Percentiles rank a stretch among this genome's conserved stretches.
Evolutionary conservation across 2,113 vertebrate species (phyloP).

Genomic region (Orientallactaga bullata): DNA sequence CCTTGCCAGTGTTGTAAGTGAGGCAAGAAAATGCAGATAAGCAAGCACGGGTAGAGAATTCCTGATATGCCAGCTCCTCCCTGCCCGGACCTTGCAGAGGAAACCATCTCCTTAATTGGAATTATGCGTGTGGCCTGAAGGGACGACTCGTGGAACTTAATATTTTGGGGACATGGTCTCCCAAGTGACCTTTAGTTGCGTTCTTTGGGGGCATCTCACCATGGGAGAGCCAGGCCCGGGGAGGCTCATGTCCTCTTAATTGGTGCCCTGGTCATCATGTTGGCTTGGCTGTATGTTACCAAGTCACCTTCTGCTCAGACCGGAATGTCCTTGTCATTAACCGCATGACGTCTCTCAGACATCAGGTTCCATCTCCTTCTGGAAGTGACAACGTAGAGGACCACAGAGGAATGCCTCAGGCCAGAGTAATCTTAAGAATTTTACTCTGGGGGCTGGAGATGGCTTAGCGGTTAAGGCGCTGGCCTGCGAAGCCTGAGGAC

Average conservation of each 20-base stretch:
- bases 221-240: neutral
- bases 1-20: neutral
- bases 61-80: neutral
- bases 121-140: conserved; percentile 36
- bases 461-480: too few species aligned
- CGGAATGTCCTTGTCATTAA: neutral
- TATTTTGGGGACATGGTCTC: conserved; percentile 21
- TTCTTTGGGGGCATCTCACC: neutral
- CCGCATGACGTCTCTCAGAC: neutral
- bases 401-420: conserved; percentile 29
- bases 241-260: conserved; percentile 47
- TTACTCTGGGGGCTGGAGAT: neutral
- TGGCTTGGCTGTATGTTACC: conserved; percentile 19
- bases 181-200: conserved; percentile 29
- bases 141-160: neutral
- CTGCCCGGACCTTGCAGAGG: conserved; percentile 1
- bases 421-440: neutral
- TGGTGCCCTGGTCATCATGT: neutral
- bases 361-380: conserved; percentile 21
- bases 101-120: conserved; percentile 41
- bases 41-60: neutral
- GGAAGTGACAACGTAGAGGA: conserved; percentile 29
- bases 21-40: conserved; percentile 11
- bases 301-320: conserved; percentile 32
- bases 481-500: too few species aligned